Evolutionary conservation across 2,888 invertebrate species (phyloP).

Genomic region (Lissocephala sabroskyi): DNA sequence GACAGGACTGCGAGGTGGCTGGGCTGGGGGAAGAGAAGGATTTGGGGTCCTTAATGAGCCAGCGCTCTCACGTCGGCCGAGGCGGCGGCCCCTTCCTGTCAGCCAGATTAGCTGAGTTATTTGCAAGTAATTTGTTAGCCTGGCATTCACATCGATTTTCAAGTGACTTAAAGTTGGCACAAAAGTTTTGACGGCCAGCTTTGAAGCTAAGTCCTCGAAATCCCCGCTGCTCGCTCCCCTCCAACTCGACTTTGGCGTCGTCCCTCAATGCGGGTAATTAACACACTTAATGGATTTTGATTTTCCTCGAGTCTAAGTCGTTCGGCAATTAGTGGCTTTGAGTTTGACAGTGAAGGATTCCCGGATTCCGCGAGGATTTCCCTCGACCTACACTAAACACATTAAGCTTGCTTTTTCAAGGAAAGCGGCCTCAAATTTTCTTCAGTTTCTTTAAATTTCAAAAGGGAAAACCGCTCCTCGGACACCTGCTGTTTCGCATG

Average conservation of each 20-base stretch:
- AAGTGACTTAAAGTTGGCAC: slow-evolving; percentile 22
- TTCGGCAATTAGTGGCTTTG: slow-evolving; percentile 6
- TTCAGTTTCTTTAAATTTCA: too few relatives aligned
- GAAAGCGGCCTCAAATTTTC: too few relatives aligned
- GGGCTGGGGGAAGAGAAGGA: too few relatives aligned
- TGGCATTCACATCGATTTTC: slow-evolving; percentile 41
- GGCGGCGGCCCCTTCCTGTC: too few relatives aligned
- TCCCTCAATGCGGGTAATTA: slow-evolving; percentile 44
- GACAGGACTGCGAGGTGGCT: neutral
- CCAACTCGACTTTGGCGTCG: too few relatives aligned
- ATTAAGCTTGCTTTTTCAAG: too few relatives aligned
- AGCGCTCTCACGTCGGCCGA: too few relatives aligned
- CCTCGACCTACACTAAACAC: too few relatives aligned
- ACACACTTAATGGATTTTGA: slow-evolving; percentile 56
- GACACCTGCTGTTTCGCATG: too few relatives aligned
- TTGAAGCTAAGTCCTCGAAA: too few relatives aligned
- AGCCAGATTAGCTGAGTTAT: slow-evolving; percentile 65
- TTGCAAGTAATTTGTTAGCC: slow-evolving; percentile 65
- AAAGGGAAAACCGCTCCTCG: too few relatives aligned
- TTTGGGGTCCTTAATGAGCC: slow-evolving; percentile 43
- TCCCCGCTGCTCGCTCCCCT: slow-evolving; percentile 1
- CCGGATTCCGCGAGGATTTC: too few relatives aligned
- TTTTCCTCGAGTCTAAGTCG: slow-evolving; percentile 28
- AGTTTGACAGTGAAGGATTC: neutral
- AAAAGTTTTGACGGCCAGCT: neutral